Evolutionary conservation across 1,140 invertebrate species (phyloP), one percentile per base, ranked within the genome.

Genomic region (Drosophila rufa): DNA sequence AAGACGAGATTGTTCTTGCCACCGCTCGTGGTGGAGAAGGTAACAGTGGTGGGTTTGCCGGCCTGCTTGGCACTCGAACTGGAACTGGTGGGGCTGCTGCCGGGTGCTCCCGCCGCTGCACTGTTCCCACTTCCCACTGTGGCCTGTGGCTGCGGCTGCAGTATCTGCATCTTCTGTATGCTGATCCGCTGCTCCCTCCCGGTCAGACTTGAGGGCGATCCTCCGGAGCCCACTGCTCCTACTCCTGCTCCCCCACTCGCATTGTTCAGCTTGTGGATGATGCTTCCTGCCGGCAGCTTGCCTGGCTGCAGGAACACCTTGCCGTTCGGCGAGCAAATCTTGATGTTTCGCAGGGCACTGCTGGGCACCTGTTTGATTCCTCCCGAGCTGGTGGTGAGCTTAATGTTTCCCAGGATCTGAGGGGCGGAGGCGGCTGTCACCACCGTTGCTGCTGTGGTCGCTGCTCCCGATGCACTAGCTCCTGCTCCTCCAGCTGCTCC

Each of bases 111-210:
- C 12, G 38, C 12, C 38, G 15, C 14, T 12, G 17, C 14, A 6
- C 38, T n/a, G 7, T 6, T 53, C 14, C 38, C 33, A 36, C 33
- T 36, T 9, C 33, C 30, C 19, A 22, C 66, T 3, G 36, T 36
- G 14, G 22, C 38, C 48, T 40, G 22, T 3, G 48, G 22, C 22
- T 64, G 65, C 17, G 48, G 22, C n/a, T 64, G 65, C 17, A 92
- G 48, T 43, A 92, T 78, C 57, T 92, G 92, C 77, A 92, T 90
- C 56, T 92, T 92, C 30, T 92, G 92, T 86, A 92, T 86, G 30
- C 84, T 91, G 9, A 92, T 85, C 5, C 89, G 30, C 3, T 86
- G 66, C 36, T 91, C 67, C 2, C 67, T n/a, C 30, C 48, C 40
- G 11, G 38, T 38, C 15, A n/a, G 38, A 19, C 51, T 69, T 12